A percentile compares a stretch with the other conserved stretches of the same genome.
Conservation (phyloP, 2,888 invertebrate species). For the Acanthosepion esculentum region DNA sequence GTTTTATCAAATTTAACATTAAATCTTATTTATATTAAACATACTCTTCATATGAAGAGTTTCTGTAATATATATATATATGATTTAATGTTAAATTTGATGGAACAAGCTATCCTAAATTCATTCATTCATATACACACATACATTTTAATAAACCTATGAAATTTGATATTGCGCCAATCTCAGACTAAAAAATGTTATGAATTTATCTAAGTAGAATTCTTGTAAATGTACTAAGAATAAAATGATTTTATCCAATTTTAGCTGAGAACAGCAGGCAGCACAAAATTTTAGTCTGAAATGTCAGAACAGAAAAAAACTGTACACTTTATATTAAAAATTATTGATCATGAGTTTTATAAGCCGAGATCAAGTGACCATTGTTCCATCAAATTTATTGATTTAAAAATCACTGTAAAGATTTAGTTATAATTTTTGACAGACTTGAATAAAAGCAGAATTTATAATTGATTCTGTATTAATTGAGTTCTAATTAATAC, state of each 20-base stretch:
- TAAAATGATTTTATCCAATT: background rate
- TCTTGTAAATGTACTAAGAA: background rate
- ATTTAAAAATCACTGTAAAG: background rate
- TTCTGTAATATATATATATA: no score
- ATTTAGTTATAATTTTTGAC: background rate
- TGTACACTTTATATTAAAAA: background rate
- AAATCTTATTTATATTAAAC: no score
- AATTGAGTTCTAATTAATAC: background rate
- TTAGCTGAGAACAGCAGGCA: background rate
- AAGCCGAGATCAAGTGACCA: background rate
- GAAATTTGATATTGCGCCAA: no score
- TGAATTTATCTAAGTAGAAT: background rate
- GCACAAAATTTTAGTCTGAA: background rate
- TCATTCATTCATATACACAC: no score
- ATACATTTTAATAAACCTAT: no score
- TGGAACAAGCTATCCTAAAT: no score
- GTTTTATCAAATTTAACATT: no score
- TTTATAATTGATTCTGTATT: background rate
- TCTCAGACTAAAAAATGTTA: no score
- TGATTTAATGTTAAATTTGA: no score
- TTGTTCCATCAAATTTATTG: background rate
- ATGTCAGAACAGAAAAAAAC: background rate
- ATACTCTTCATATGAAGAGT: no score
- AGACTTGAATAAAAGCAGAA: background rate
- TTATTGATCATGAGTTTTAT: background rate